phyloP scores from a whole-genome alignment of 2,888 invertebrate genomes.

The Stenolophus ochropezus region DNA sequence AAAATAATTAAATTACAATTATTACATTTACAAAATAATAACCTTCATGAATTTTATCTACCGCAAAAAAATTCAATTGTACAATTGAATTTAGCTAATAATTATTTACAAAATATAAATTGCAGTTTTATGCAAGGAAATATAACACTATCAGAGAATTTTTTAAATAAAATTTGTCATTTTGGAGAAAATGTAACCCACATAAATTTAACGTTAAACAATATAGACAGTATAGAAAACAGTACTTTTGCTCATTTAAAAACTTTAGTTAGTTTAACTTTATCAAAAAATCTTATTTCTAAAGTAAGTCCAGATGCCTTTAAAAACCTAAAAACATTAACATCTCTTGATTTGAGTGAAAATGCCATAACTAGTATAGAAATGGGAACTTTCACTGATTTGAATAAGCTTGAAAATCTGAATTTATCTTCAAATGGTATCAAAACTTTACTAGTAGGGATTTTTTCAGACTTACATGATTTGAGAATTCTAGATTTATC shows the following conservation, averaged over 20 bases:
- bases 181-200: background rate
- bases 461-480: constrained; percentile 78
- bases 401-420: constrained; percentile 74
- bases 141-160: background rate
- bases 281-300: background rate
- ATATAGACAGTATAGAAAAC: background rate
- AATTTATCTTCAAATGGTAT: constrained; percentile 82
- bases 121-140: background rate
- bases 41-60: background rate
- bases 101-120: background rate
- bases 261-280: background rate
- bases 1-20: background rate
- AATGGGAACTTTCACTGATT: background rate
- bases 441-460: constrained; percentile 76
- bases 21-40: background rate
- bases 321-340: constrained; percentile 59
- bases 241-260: background rate
- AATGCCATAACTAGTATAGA: background rate
- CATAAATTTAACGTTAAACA: background rate
- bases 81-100: background rate
- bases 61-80: background rate
- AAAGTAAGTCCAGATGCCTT: background rate
- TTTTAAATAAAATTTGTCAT: background rate
- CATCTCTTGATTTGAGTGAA: background rate
- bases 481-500: constrained; percentile 80